Evolutionary conservation across 2,888 invertebrate genomes (phyloP).

Genomic region (Drosophila putrida): DNA sequence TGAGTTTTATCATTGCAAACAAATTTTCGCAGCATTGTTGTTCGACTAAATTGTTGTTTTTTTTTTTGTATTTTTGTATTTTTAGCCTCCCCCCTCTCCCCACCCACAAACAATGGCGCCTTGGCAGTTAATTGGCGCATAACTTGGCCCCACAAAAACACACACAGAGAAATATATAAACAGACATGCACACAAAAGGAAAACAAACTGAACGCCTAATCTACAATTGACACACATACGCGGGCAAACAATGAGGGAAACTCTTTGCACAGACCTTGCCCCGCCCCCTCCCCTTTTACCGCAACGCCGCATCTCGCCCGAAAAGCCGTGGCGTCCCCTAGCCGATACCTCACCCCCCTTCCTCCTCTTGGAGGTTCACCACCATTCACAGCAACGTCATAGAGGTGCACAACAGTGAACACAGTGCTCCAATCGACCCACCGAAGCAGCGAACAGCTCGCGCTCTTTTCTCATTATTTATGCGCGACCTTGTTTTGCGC

Average conservation of each 20-base stretch:
- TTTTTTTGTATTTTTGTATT: slow-evolving; percentile 8
- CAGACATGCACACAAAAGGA: slow-evolving; percentile 33
- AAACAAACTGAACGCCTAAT: slow-evolving; percentile 74
- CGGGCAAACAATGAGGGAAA: slow-evolving; percentile 71
- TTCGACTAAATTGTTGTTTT: slow-evolving; percentile 49
- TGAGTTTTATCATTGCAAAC: slow-evolving; percentile 41
- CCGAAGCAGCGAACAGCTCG: slow-evolving; percentile 70
- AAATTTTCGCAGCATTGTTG: slow-evolving; percentile 48
- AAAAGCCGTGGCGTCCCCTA: not conserved
- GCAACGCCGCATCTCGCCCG: not conserved
- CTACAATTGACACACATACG: slow-evolving; percentile 80
- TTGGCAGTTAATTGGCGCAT: slow-evolving; percentile 72
- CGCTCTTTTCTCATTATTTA: slow-evolving; percentile 76
- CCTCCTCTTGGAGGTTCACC: not conserved
- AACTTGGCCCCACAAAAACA: slow-evolving; percentile 58
- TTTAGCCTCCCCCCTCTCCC: not conserved
- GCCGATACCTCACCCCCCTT: not conserved
- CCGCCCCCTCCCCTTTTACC: too few species aligned
- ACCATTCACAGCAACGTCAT: slow-evolving; percentile 40
- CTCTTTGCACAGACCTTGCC: slow-evolving; percentile 55
- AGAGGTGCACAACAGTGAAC: slow-evolving; percentile 67
- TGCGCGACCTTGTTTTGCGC: slow-evolving; percentile 80
- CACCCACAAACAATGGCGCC: slow-evolving; percentile 60
- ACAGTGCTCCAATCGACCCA: slow-evolving; percentile 72
- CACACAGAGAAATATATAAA: slow-evolving; percentile 13